Evolutionary conservation across 2,113 vertebrate genomes (phyloP).

Genomic region (Nycticryphes semicollaris): DNA sequence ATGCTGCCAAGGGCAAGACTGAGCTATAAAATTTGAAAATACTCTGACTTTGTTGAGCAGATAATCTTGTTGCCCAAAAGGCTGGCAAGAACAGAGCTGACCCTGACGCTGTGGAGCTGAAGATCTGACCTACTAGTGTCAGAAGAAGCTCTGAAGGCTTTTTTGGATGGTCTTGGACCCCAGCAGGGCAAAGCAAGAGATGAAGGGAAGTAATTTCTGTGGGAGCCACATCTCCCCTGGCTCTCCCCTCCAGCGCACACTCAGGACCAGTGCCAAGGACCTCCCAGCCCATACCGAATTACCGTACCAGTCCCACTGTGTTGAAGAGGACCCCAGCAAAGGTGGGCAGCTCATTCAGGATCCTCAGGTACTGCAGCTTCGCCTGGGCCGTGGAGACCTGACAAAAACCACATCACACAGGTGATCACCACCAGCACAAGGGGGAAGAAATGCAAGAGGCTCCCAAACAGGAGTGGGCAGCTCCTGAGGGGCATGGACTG

Average conservation of each 20-base stretch:
- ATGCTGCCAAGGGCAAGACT: not conserved
- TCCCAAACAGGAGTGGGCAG: not conserved
- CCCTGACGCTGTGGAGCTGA: not conserved
- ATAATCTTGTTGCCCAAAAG: fast-evolving
- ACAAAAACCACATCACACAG: conserved; percentile 35
- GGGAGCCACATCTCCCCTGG: not conserved
- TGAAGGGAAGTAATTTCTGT: not conserved
- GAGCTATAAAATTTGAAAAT: not conserved
- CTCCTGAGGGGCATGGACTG: not conserved
- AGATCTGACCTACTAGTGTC: not conserved
- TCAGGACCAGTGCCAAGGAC: not conserved
- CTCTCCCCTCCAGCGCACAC: not conserved
- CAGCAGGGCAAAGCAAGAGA: not conserved
- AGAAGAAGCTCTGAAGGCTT: not conserved
- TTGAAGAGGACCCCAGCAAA: conserved; percentile 95
- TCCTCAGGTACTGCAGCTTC: conserved; percentile 96
- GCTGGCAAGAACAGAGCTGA: not conserved
- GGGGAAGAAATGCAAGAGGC: not conserved
- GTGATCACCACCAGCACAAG: not conserved
- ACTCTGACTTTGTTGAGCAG: not conserved
- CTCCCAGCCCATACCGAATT: conserved; percentile 25
- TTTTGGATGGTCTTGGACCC: not conserved
- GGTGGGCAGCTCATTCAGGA: conserved; percentile 95
- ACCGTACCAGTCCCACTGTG: conserved; percentile 93
- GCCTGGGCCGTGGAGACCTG: conserved; percentile 94